These are phyloP conservation scores for Halcyon senegalensis DNA, from an alignment of 2,113 vertebrate genomes.

Conservation along the genomic window DNA sequence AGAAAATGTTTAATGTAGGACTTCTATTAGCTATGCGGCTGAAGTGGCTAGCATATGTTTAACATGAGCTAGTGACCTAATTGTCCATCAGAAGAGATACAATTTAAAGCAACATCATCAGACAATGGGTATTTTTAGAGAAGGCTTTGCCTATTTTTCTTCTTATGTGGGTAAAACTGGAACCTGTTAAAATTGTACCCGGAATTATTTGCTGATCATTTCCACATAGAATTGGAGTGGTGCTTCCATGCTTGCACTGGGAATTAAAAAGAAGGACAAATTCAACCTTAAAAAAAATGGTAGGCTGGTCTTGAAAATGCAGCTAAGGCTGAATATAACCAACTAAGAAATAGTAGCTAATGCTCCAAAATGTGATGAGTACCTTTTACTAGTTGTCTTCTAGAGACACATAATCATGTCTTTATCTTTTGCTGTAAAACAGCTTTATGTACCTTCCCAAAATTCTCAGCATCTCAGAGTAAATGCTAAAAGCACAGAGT, in stretches of 20 bases:
- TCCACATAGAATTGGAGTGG: not conserved
- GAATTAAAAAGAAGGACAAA: not conserved
- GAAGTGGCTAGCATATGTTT: not conserved
- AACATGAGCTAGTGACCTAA: not conserved
- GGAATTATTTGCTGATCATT: not conserved
- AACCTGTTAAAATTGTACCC: not conserved
- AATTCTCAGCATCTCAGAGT: not conserved
- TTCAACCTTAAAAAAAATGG: not conserved
- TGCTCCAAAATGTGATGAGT: not conserved
- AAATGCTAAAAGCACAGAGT: not conserved
- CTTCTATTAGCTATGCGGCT: conserved; percentile 6
- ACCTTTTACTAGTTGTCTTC: not conserved
- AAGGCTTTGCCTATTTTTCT: not conserved
- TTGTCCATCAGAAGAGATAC: not conserved
- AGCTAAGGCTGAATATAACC: not conserved
- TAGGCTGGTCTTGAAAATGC: not conserved
- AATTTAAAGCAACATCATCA: not conserved
- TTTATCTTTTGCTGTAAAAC: not conserved
- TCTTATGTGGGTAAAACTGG: not conserved
- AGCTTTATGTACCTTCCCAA: not conserved
- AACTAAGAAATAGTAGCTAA: not conserved
- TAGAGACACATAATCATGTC: not conserved
- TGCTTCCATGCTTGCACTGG: not conserved
- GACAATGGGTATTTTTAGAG: not conserved
- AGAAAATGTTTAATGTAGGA: not conserved